Percentiles rank a stretch among this genome's conserved stretches.
Conservation (phyloP, 2,113 vertebrate species). For the Fregetta grallaria region DNA sequence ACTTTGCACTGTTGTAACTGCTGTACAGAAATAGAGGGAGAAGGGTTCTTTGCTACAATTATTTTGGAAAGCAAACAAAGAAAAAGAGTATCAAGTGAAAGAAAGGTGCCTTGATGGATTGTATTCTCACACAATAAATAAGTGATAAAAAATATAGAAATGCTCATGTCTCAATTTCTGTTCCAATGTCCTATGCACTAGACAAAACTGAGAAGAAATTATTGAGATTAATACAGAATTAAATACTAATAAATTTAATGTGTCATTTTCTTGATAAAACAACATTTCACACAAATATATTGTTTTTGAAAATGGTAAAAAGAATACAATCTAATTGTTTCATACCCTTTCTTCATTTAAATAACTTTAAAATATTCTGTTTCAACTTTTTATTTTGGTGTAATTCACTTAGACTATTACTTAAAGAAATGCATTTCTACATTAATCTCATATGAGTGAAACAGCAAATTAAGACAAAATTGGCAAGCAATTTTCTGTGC, state of each 20-base stretch:
- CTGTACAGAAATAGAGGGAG: not conserved
- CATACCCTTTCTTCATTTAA: not conserved
- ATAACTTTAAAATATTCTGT: rapidly evolving
- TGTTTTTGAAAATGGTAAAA: not conserved
- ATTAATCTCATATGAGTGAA: not conserved
- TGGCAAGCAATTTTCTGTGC: not conserved
- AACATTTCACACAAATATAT: not conserved
- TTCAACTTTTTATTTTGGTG: not conserved
- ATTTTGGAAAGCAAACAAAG: not conserved
- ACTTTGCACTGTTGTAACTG: not conserved
- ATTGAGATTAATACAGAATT: not conserved
- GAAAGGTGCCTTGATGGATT: not conserved
- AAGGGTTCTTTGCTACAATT: not conserved
- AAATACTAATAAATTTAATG: not conserved
- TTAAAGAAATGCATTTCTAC: not conserved
- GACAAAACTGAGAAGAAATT: not conserved
- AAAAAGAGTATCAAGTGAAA: not conserved
- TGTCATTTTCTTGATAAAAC: not conserved
- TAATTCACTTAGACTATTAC: not conserved
- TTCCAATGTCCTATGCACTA: not conserved
- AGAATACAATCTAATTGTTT: not conserved
- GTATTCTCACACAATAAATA: not conserved
- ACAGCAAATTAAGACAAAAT: not conserved
- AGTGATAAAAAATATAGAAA: not conserved
- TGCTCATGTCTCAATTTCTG: not conserved